Evolutionary conservation across 2,113 vertebrate genomes (phyloP), one percentile per base, ranked within the genome.

Genomic region (mouse (Mus musculus)): DNA sequence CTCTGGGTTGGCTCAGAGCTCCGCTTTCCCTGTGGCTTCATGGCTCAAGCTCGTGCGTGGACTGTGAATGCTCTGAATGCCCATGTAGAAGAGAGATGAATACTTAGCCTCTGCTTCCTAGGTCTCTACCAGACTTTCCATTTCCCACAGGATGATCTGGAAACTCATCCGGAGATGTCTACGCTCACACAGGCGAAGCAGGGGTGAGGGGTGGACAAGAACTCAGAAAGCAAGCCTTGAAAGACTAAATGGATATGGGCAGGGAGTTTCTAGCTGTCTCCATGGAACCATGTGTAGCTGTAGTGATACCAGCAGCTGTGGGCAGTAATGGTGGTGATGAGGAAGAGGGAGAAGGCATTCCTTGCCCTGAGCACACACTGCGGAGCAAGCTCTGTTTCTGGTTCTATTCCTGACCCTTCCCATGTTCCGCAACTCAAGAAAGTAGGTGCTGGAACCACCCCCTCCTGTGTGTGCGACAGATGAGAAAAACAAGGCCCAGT

Each of bases 71-170:
- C 42, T 5, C 75, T 1, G 0, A 10, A 63, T 13, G 71, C 49
- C 33, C 1, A 1, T 14, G 28, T 49, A 1, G 20, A 24, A 16
- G 7, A 24, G 36, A 54, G 52, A 33, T 4, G 16, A 61, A 30
- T 36, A 6, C 36, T 46, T 67, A 33, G 30, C 20, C 49, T 80
- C 80, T 28, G 19, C 28, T 67, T 73, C 30, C 12, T 52, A 19
- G 71, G 71, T 26, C 84, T 88, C 33, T 54, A 69, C 52, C 80
- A 80, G 46, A 76, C 56, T 92, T 80, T 61, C 54, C 39, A 4
- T 42, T 72, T 84, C 85, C 80, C 93, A 73, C 39, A 93, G 61
- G 69, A 73, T 91, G 42, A 71, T 56, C 86, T 93, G 72, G 46
- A 95, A 90, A 69, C 77, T 81, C 54, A 46, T 85, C 10, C 13